A percentile compares a stretch with the other conserved stretches of the same genome.
phyloP scores from a whole-genome alignment of 37 sponge, comb jelly and placozoan species.

The Oscarella lobularis region DNA sequence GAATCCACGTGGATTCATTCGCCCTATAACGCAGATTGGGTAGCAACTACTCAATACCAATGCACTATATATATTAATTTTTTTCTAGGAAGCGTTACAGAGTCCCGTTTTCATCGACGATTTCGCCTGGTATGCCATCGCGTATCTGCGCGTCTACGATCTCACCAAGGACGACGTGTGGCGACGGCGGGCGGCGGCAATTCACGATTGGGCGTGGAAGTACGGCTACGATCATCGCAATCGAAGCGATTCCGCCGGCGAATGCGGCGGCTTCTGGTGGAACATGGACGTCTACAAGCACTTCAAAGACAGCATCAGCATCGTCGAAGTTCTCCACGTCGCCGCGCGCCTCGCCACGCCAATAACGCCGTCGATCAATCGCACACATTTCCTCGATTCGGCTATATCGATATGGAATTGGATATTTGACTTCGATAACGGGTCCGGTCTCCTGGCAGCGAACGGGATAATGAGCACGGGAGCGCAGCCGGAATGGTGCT shows the following conservation, averaged over 20 bases:
- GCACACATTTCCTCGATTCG: background rate
- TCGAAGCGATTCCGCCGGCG: background rate
- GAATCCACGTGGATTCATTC: constrained; percentile 6
- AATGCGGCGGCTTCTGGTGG: constrained; percentile 31
- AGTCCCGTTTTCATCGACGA: constrained; percentile 15
- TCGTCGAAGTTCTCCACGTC: constrained; percentile 15
- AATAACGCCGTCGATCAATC: background rate
- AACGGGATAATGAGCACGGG: constrained; percentile 18
- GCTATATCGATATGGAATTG: constrained; percentile 18
- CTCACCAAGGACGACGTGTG: background rate
- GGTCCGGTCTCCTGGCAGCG: constrained; percentile 15
- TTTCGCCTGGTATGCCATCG: constrained; percentile 15
- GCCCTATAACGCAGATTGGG: constrained; percentile 14
- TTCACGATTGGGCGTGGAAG: constrained; percentile 13
- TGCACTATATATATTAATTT: no score
- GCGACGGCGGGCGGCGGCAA: background rate
- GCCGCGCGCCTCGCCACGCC: constrained; percentile 4
- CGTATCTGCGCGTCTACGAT: constrained; percentile 12
- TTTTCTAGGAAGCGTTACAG: no score
- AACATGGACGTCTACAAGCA: background rate
- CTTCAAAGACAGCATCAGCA: constrained; percentile 19
- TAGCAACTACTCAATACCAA: background rate
- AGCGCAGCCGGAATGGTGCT: constrained; percentile 16
- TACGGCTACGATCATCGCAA: constrained; percentile 11
- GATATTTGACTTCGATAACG: constrained; percentile 22